A percentile compares a stretch with the other conserved stretches of the same genome.
phyloP scores from a whole-genome alignment of 1,140 invertebrate genomes.

The Nasonia vitripennis region DNA sequence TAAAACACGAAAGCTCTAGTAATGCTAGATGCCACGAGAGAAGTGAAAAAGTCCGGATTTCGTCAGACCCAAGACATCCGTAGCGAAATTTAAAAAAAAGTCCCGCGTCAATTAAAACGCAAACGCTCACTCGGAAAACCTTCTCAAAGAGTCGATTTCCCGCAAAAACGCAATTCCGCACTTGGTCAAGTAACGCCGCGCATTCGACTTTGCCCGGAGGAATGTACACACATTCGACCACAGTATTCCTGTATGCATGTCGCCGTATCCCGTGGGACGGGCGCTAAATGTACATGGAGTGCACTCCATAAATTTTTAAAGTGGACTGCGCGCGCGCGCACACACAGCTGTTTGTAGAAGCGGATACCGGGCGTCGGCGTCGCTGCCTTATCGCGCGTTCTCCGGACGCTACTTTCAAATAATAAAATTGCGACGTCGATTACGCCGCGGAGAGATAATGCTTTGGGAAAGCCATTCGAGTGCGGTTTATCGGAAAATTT shows the following conservation, averaged over 20 bases:
- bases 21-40: no score
- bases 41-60: no score
- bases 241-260: not conserved
- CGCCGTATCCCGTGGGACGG: not conserved
- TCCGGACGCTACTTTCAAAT: not conserved
- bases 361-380: not conserved
- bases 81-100: no score
- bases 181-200: no score
- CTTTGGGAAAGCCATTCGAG: not conserved
- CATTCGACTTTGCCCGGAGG: not conserved
- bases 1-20: no score
- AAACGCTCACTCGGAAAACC: no score
- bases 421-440: not conserved
- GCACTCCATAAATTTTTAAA: constrained; percentile 32
- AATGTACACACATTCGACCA: not conserved
- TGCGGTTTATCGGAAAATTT: not conserved
- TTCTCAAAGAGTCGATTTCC: no score
- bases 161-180: no score
- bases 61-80: no score
- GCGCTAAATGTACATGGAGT: constrained; percentile 6
- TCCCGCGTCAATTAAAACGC: no score
- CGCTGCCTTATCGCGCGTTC: not conserved
- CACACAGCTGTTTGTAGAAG: not conserved
- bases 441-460: not conserved
- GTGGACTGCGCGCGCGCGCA: not conserved